phyloP scores from a whole-genome alignment of 1,140 invertebrate species.

The Bathynomus jamesi region DNA sequence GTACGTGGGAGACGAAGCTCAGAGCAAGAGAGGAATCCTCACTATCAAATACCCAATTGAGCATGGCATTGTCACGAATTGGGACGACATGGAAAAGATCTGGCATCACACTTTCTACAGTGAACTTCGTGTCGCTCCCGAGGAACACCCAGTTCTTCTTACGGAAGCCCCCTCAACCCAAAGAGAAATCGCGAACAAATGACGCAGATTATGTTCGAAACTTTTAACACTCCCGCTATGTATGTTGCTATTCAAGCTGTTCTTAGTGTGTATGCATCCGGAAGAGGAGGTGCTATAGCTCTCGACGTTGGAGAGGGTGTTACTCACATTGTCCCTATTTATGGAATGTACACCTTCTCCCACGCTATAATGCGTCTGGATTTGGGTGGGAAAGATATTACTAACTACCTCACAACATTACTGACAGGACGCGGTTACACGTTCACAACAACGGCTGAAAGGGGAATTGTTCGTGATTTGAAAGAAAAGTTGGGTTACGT shows the following conservation, averaged over 20 bases:
- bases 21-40: too few relatives aligned
- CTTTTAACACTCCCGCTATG: slow-evolving; percentile 87
- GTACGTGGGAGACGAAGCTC: too few relatives aligned
- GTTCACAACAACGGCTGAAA: slow-evolving; percentile 57
- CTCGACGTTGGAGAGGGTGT: slow-evolving; percentile 88
- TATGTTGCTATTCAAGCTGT: slow-evolving; percentile 87
- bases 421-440: slow-evolving; percentile 62
- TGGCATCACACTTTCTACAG: too few relatives aligned
- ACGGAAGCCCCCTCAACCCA: slow-evolving; percentile 79
- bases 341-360: too few relatives aligned
- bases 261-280: slow-evolving; percentile 80
- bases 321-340: too few relatives aligned
- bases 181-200: slow-evolving; percentile 82
- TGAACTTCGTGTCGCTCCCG: too few relatives aligned
- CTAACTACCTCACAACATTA: slow-evolving; percentile 87
- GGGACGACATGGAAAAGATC: too few relatives aligned
- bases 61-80: too few relatives aligned
- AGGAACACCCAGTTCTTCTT: too few relatives aligned
- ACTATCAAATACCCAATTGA: too few relatives aligned
- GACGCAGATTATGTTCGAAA: slow-evolving; percentile 89
- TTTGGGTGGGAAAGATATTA: slow-evolving; percentile 77
- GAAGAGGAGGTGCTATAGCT: slow-evolving; percentile 89
- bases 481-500: slow-evolving; percentile 88
- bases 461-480: slow-evolving; percentile 85
- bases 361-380: slow-evolving; percentile 71